Percentiles rank a stretch among this genome's conserved stretches.
These are phyloP conservation scores for Coenobita brevimanus DNA, from an alignment of 1,140 invertebrate genomes.

Conservation along the genomic window DNA sequence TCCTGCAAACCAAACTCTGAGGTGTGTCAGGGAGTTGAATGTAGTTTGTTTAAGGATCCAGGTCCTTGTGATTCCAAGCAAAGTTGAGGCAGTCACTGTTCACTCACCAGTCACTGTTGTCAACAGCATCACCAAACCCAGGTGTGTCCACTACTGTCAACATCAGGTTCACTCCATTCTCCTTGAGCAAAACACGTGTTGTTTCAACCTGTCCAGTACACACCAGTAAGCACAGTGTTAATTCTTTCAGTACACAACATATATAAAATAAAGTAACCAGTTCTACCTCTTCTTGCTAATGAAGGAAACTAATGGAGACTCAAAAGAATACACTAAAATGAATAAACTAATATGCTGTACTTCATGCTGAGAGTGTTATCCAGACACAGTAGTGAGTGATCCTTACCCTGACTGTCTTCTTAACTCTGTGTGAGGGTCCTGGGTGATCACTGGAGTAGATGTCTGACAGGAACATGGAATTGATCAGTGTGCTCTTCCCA, in stretches of 20 bases:
- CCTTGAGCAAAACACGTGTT: conserved; percentile 84
- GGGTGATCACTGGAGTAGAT: conserved; percentile 93
- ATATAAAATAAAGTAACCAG: no score
- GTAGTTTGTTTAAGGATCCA: no score
- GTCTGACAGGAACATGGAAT: conserved; percentile 99
- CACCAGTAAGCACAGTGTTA: no score
- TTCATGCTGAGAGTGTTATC: neutral
- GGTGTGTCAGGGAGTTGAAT: no score
- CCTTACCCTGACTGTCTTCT: conserved; percentile 87
- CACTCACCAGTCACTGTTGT: conserved; percentile 79
- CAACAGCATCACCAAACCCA: conserved; percentile 81
- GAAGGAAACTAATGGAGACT: neutral
- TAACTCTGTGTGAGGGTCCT: conserved; percentile 89
- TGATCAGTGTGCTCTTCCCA: conserved; percentile 99
- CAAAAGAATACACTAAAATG: no score
- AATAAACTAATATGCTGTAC: neutral
- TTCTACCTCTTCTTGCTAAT: no score
- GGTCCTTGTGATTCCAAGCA: neutral
- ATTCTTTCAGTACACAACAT: no score
- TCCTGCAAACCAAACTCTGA: no score
- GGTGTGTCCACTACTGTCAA: conserved; percentile 82
- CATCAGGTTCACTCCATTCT: conserved; percentile 77
- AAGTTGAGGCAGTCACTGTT: neutral
- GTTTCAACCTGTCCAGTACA: conserved; percentile 84
- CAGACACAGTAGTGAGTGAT: neutral